Base-by-base conservation (phyloP, 1,140 invertebrate genomes). In the Drosophila equinoxialis region DNA sequence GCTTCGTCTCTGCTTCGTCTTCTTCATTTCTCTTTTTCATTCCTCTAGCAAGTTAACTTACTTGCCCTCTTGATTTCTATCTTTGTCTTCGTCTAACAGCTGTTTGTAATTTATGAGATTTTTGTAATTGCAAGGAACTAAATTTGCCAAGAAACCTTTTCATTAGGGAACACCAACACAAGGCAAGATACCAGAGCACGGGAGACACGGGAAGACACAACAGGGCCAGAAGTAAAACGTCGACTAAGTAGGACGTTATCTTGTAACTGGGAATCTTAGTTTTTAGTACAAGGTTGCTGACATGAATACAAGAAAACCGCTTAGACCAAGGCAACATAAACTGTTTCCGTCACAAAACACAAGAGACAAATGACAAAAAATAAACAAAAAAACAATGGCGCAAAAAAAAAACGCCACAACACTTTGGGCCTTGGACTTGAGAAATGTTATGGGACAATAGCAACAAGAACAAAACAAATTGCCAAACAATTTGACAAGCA, bases 71-170 rank as follows among this genome's bases (percentile, higher is more conserved):
- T 39, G 37, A 39, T 13, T 39, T 57, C 26, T 37, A n/a, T 45
- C 42, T 14, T 17, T 45, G n/a, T 45, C 42, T 45, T 45, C 45
- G 39, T 66, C 58, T 39, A 65, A 45, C 69, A 68, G 37, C 65
- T 79, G 71, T 62, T 66, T 75, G 67, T 79, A 87, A 87, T 83
- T 86, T 82, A 86, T 86, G 82, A 48, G 45, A 81, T 72, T 71
- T 79, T 51, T 64, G 35, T 70, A 78, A 79, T 87, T 86, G 79
- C 71, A 79, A 73, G 71, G 67, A 87, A 79, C 77, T 70, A 51
- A 74, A 74, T 77, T 74, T 70, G 63, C 62, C 45, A 77, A 65
- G 58, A 73, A 55, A 66, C 60, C 60, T 66, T 73, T 77, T 77
- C 71, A 77, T 74, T 74, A 74, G 63, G 23, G 54, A 62, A 51